phyloP scores from a whole-genome alignment of 37 sponge, comb jelly and placozoan genomes.

The Beroe forskalii region DNA sequence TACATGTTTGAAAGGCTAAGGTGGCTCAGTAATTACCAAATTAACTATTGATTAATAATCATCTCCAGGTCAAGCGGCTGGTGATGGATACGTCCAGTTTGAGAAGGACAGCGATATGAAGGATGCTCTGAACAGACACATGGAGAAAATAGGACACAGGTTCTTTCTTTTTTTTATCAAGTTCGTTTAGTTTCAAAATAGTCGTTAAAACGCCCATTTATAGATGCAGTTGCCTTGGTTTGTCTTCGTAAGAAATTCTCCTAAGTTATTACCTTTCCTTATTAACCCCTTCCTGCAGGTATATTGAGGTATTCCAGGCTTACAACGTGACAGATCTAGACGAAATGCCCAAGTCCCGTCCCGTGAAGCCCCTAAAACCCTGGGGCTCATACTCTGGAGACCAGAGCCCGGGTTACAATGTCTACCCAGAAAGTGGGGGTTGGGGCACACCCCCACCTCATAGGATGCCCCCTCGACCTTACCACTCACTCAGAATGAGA shows the following conservation, averaged over 20 bases:
- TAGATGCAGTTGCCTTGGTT: too few relatives aligned
- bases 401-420: background rate
- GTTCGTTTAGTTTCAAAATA: too few relatives aligned
- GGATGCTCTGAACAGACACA: conserved; percentile 63
- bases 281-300: too few relatives aligned
- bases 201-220: too few relatives aligned
- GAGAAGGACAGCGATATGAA: conserved; percentile 65
- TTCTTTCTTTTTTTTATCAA: too few relatives aligned
- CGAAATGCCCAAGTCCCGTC: conserved; percentile 62
- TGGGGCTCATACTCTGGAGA: conserved; percentile 9
- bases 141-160: conserved; percentile 65
- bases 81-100: conserved; percentile 62
- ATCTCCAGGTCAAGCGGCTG: conserved; percentile 42
- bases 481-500: conserved; percentile 50
- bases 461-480: conserved; percentile 53
- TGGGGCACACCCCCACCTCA: conserved; percentile 35
- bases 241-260: too few relatives aligned
- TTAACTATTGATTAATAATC: too few relatives aligned
- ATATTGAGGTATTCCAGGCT: conserved; percentile 61
- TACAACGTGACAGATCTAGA: conserved; percentile 64
- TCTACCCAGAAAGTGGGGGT: background rate
- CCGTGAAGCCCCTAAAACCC: conserved; percentile 39
- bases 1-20: too few relatives aligned
- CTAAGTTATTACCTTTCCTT: too few relatives aligned
- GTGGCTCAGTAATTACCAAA: too few relatives aligned